A percentile compares a stretch with the other conserved stretches of the same genome.
Conservation (phyloP, 2,113 vertebrate species). For the Ophiodon elongatus region DNA sequence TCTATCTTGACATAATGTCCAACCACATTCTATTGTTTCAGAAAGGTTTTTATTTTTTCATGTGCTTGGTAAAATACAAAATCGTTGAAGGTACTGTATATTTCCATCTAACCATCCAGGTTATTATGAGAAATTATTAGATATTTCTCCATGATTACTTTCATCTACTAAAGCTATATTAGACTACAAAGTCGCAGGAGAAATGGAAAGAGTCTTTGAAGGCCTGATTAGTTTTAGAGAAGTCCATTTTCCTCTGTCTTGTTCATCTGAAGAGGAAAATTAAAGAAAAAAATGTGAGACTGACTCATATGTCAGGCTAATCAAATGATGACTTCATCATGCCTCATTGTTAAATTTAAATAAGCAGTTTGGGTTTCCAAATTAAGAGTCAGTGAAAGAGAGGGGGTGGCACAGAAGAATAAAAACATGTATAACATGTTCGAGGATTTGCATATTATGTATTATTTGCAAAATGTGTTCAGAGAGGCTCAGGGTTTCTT, state of each 20-base stretch:
- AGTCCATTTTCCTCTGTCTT: neutral
- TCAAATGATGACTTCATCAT: neutral
- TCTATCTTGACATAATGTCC: conserved; percentile 9
- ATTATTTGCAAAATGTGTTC: neutral
- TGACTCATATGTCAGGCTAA: neutral
- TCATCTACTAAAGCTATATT: neutral
- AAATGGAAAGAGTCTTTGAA: conserved; percentile 2
- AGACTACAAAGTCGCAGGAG: neutral
- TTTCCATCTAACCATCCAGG: conserved; percentile 25
- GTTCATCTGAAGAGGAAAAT: neutral
- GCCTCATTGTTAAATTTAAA: neutral
- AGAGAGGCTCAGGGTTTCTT: no score
- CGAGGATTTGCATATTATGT: no score
- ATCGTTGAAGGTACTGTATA: neutral
- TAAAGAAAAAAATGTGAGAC: neutral
- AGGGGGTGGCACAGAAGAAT: neutral
- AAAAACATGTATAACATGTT: neutral
- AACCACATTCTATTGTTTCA: neutral
- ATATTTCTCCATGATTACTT: conserved; percentile 15
- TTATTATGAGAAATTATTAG: neutral
- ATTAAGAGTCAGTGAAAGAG: neutral
- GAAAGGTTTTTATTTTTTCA: neutral
- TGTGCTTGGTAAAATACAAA: neutral
- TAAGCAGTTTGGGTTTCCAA: neutral
- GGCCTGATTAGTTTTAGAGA: neutral